A percentile compares a stretch with the other conserved stretches of the same genome.
Evolutionary conservation across 2,113 vertebrate genomes (phyloP).

Genomic region (Ploceus nigricollis): DNA sequence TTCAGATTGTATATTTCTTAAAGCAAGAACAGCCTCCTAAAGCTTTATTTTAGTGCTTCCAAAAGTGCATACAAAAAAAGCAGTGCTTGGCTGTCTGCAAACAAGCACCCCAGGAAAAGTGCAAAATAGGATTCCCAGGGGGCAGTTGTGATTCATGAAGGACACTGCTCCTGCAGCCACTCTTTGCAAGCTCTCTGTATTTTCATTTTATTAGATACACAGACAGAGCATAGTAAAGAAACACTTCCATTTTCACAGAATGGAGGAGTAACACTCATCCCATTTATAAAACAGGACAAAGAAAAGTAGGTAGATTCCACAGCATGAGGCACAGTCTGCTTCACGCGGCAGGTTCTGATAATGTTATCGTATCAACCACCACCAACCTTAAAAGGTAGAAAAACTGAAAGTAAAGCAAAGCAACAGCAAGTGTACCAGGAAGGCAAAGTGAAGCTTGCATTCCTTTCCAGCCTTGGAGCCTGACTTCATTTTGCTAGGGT

Average conservation of each 20-base stretch:
- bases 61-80: neutral
- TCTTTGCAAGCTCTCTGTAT: neutral
- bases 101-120: neutral
- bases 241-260: neutral
- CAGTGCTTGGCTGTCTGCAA: neutral
- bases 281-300: neutral
- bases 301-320: neutral
- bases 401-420: conserved; percentile 60
- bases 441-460: conserved; percentile 41
- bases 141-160: neutral
- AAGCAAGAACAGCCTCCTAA: neutral
- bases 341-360: conserved; percentile 7
- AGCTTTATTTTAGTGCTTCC: neutral
- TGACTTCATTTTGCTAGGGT: conserved; percentile 69
- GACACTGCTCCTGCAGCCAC: neutral
- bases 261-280: neutral
- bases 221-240: neutral
- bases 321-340: neutral
- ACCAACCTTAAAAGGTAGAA: conserved; percentile 57
- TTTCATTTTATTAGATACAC: neutral
- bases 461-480: conserved; percentile 35
- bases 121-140: neutral
- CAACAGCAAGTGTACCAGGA: conserved; percentile 8
- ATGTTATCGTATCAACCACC: neutral
- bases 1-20: neutral